Conservation (phyloP, 2,888 invertebrate species). For the Cinara cedri region DNA sequence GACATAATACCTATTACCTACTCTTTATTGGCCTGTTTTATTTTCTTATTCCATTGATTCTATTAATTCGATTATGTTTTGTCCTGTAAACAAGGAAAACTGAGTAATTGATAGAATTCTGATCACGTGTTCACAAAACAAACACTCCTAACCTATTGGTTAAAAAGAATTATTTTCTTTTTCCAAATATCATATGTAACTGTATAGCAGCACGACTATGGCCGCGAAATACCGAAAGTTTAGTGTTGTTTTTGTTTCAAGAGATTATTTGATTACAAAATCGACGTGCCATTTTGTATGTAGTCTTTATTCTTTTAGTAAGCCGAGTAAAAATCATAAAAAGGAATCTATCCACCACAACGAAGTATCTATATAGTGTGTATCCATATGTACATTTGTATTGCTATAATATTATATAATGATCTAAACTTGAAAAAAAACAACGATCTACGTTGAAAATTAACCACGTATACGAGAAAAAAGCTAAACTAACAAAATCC, state of each 20-base stretch:
- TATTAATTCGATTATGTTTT: background rate
- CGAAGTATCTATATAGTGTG: too few species aligned
- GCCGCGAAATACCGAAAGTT: background rate
- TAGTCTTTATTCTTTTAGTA: too few species aligned
- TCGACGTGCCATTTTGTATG: background rate
- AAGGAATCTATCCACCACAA: too few species aligned
- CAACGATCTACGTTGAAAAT: background rate
- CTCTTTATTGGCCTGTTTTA: background rate
- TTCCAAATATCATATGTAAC: background rate
- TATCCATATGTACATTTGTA: too few species aligned
- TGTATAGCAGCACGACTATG: background rate
- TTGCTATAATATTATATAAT: background rate
- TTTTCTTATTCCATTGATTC: background rate
- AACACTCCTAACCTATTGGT: slow-evolving; percentile 3
- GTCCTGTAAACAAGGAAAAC: background rate
- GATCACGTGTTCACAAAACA: background rate
- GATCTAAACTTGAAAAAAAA: background rate
- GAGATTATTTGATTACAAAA: slow-evolving; percentile 15
- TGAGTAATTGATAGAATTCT: background rate
- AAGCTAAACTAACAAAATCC: too few species aligned
- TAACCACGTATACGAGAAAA: background rate
- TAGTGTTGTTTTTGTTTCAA: background rate
- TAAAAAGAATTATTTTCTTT: slow-evolving; percentile 6
- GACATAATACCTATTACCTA: too few species aligned
- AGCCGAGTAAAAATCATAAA: too few species aligned